Evolutionary conservation across 2,888 invertebrate species (phyloP), one percentile per base, ranked within the genome.

Genomic region (Cyrtodaria siliqua): DNA sequence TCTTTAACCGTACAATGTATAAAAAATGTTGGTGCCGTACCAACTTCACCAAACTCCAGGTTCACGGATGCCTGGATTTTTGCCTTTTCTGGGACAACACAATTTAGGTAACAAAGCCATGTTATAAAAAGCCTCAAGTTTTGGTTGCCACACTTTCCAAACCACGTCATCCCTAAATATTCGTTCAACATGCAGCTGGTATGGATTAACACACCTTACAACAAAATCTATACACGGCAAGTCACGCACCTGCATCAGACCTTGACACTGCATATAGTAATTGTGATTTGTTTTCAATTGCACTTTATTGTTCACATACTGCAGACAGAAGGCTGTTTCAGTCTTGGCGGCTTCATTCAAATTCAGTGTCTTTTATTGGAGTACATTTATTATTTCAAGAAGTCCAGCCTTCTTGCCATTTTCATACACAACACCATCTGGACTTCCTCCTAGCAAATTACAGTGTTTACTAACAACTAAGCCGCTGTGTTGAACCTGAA

Each of bases 361-460:
- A 49, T 59, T 66, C 12, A 73, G 20, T 16, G n/a, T 52, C 27
- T 69, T 73, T 23, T 57, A 55, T 14, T 69, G 52, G 2, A 73
- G 53, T 3, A 66, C 33, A 50, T 73, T 64, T 57, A 56, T 56
- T 33, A 47, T 20, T 66, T 56, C 66, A 18, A 56, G 29, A 9
- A 26, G 20, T 24, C 60, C 60, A 38, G 24, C 9, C 40, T 42
- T 59, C 1, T 52, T 16, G 1, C 52, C 27, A 60, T 60, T 60
- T 20, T 40, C 29, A 18, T 16, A 40, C 0, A 79, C 74, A 20
- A 63, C 14, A 40, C 79, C 70, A 70, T 74, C 73, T 24, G 73
- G 73, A 53, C 73, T 74, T 2, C 42, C 52, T 20, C 62, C 79
- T 4, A 79, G 50, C 42, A 50, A 79, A 18, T 61, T 61, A 4